Percentiles rank a stretch among this genome's conserved stretches.
Conservation (phyloP, 2,888 invertebrate species). For the Polydrusus tereticollis region DNA sequence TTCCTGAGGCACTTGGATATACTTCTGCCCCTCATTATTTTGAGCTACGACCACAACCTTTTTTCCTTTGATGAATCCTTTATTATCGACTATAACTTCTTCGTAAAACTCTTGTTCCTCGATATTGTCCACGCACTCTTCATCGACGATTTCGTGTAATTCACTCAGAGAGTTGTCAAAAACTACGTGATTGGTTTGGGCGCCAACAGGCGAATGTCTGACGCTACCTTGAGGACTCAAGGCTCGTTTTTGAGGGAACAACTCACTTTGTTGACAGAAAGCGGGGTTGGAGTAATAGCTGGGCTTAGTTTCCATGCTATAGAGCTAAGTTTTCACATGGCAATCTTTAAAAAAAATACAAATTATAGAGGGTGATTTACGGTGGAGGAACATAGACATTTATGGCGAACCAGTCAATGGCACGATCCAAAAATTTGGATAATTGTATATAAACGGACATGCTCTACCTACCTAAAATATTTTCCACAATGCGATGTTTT, state of each 20-base stretch:
- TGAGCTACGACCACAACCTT: constrained; percentile 65
- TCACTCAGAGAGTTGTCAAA: constrained; percentile 55
- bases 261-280: constrained; percentile 84
- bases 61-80: constrained; percentile 62
- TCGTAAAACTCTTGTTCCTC: constrained; percentile 66
- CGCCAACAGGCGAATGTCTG: constrained; percentile 65
- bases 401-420: no score
- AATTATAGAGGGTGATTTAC: neutral
- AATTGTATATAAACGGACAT: no score
- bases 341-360: neutral
- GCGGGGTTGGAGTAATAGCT: constrained; percentile 83
- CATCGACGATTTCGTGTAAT: constrained; percentile 51
- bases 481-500: no score
- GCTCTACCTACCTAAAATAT: no score
- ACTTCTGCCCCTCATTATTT: constrained; percentile 56
- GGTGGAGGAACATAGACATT: no score
- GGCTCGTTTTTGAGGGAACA: constrained; percentile 67
- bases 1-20: constrained; percentile 61
- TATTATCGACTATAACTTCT: constrained; percentile 65
- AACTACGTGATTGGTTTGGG: constrained; percentile 60
- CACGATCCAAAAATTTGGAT: no score
- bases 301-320: constrained; percentile 37
- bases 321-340: neutral
- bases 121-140: constrained; percentile 54
- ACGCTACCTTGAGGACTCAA: constrained; percentile 54